These are phyloP conservation scores for Pipra filicauda DNA, from an alignment of 2,113 vertebrate genomes.

Conservation along the genomic window DNA sequence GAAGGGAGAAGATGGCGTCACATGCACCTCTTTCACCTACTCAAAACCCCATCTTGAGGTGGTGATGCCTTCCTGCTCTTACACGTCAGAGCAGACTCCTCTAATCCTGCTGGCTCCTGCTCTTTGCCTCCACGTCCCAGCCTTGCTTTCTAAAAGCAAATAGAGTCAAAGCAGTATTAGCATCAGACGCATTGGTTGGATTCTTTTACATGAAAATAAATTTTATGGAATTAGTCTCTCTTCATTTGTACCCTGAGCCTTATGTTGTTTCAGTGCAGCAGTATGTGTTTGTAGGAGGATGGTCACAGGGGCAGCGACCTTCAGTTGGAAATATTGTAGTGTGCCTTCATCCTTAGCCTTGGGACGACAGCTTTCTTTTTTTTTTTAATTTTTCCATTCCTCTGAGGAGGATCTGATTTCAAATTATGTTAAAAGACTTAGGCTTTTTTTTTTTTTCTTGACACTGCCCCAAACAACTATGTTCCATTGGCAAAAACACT, in stretches of 20 bases:
- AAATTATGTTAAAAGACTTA: background rate
- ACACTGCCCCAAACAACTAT: background rate
- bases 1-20: background rate
- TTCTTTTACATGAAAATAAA: background rate
- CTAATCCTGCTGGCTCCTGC: background rate
- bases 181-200: background rate
- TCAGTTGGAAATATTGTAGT: background rate
- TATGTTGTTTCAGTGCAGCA: background rate
- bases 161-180: background rate
- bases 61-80: background rate
- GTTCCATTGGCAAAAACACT: background rate
- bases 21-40: background rate
- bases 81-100: background rate
- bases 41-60: too few relatives aligned
- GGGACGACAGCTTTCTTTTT: background rate
- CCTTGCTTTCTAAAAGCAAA: background rate
- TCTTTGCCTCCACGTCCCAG: background rate
- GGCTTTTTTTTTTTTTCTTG: background rate
- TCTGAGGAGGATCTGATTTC: background rate
- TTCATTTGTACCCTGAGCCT: background rate
- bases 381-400: background rate
- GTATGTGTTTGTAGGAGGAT: background rate
- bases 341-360: background rate
- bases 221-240: background rate
- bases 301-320: background rate